Percentiles rank a stretch among this genome's conserved stretches.
Evolutionary conservation across 2,797 vertebrate species (phyloP).

Genomic region (Pangasius larnaudii): DNA sequence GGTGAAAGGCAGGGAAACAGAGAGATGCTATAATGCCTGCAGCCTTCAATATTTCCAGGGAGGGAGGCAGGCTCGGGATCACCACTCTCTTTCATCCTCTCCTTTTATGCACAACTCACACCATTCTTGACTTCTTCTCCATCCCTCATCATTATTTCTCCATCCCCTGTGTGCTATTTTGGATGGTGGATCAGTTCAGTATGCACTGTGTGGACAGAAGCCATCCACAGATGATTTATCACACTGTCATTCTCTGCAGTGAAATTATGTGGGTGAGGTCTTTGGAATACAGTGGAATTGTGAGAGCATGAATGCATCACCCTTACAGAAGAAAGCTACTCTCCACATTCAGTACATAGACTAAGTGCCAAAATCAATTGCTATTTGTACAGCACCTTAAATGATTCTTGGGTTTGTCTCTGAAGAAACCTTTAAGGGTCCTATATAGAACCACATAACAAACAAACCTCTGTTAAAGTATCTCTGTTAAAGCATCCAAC

Average conservation of each 20-base stretch:
- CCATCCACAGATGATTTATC: constrained; percentile 58
- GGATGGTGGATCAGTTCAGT: constrained; percentile 35
- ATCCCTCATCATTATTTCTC: constrained; percentile 45
- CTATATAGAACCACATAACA: not conserved
- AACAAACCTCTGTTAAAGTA: not conserved
- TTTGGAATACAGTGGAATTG: not conserved
- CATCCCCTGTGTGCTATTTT: constrained; percentile 57
- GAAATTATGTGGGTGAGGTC: constrained; percentile 31
- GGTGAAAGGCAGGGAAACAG: constrained; percentile 56
- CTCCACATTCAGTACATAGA: not conserved
- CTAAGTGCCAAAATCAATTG: not conserved
- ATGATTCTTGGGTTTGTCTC: not conserved
- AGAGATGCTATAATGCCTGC: constrained; percentile 37
- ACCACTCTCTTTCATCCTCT: constrained; percentile 57
- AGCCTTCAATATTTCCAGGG: constrained; percentile 33
- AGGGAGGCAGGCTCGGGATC: not conserved
- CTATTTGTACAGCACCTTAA: not conserved
- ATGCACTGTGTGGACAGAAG: constrained; percentile 41
- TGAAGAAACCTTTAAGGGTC: not conserved
- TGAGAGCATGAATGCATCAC: not conserved
- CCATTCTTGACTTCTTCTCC: constrained; percentile 49
- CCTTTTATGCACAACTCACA: constrained; percentile 53
- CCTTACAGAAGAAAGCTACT: not conserved
- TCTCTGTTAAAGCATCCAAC: not conserved
- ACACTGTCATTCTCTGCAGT: constrained; percentile 51